A percentile compares a stretch with the other conserved stretches of the same genome.
Conservation (phyloP, 2,113 vertebrate species). For the Hyperopisus bebe region DNA sequence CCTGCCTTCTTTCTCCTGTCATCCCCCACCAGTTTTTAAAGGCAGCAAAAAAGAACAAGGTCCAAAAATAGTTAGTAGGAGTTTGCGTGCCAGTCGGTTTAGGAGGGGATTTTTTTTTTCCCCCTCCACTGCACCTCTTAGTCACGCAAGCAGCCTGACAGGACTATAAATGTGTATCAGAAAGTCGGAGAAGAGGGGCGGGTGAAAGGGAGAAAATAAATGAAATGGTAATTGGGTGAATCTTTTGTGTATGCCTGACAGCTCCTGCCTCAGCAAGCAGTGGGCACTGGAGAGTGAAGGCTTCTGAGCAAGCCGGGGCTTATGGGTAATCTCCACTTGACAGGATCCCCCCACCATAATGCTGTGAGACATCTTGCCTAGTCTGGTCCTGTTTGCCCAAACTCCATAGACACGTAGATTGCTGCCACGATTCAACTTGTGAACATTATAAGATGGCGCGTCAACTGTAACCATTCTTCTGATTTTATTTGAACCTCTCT, state of each 20-base stretch:
- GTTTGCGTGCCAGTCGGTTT: constrained; percentile 37
- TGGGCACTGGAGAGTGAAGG: background rate
- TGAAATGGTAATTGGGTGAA: background rate
- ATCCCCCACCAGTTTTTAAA: constrained; percentile 34
- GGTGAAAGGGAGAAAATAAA: background rate
- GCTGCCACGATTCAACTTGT: background rate
- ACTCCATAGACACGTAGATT: background rate
- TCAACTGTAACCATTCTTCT: background rate
- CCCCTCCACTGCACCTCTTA: constrained; percentile 18
- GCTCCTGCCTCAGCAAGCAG: background rate
- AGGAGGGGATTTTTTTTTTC: constrained; percentile 33
- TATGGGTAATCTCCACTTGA: constrained; percentile 8
- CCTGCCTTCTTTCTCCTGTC: constrained; percentile 51
- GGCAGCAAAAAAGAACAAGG: constrained; percentile 33
- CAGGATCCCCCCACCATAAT: background rate
- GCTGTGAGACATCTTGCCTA: background rate
- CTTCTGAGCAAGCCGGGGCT: constrained; percentile 4
- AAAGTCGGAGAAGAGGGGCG: background rate
- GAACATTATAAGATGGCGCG: background rate
- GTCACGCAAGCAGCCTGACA: constrained; percentile 34
- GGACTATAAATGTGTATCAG: background rate
- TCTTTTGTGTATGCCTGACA: background rate
- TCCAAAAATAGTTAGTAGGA: constrained; percentile 48
- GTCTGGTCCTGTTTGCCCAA: background rate
- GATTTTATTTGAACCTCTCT: background rate